Evolutionary conservation across 2,797 vertebrate genomes (phyloP).

Genomic region (Oryzias dopingdopingensis): DNA sequence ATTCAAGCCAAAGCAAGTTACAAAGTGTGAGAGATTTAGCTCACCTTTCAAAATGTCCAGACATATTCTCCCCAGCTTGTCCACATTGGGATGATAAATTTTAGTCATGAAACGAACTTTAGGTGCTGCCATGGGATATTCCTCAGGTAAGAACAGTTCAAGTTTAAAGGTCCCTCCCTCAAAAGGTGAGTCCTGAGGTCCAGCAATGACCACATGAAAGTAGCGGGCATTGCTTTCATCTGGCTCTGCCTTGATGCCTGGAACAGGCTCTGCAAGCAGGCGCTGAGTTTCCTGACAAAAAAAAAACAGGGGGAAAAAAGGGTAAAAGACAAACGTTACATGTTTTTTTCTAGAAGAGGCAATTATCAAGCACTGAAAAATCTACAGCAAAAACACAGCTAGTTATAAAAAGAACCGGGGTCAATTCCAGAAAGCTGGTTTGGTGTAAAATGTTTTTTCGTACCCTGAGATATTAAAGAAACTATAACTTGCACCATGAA

Average conservation of each 20-base stretch:
- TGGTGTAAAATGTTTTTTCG: too few relatives aligned
- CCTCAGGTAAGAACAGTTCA: conserved; percentile 99
- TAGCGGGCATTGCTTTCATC: conserved; percentile 98
- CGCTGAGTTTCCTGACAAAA: conserved; percentile 92
- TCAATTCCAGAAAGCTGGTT: too few relatives aligned
- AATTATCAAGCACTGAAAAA: too few relatives aligned
- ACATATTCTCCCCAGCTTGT: conserved; percentile 99
- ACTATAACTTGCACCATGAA: too few relatives aligned
- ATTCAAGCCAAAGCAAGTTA: background rate
- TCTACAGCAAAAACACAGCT: too few relatives aligned
- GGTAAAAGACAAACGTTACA: too few relatives aligned
- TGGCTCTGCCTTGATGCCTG: conserved; percentile 95
- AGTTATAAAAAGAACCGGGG: too few relatives aligned
- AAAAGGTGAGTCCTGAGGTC: conserved; percentile 98
- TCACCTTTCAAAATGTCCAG: conserved; percentile 99
- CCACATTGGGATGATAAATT: conserved; percentile 99
- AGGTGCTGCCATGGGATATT: conserved; percentile 99
- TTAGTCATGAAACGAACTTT: conserved; percentile 99
- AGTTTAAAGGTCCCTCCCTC: conserved; percentile 99
- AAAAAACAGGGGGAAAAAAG: background rate
- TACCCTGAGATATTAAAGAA: too few relatives aligned
- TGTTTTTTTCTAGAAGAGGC: too few relatives aligned
- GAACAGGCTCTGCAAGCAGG: conserved; percentile 96
- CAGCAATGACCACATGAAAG: conserved; percentile 98
- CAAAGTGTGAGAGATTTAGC: conserved; percentile 19